Percentiles rank a stretch among this genome's conserved stretches.
These are phyloP conservation scores for Trissoscelio sp. DNA, from an alignment of 2,888 invertebrate species.

Conservation along the genomic window DNA sequence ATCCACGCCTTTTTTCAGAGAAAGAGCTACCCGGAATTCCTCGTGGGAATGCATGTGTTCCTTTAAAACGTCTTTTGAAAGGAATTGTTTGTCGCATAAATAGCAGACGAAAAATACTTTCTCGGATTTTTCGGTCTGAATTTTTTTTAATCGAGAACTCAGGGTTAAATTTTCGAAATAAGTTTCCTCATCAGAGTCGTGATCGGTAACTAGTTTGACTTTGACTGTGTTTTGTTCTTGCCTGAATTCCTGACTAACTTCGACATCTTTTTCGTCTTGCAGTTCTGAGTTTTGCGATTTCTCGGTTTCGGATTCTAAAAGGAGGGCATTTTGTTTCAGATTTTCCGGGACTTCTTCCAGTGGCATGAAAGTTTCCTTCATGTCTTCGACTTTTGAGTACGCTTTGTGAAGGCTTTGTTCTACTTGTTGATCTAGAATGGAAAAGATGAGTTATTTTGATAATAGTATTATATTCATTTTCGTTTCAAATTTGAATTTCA, in stretches of 20 bases:
- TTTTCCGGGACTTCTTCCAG: too few relatives aligned
- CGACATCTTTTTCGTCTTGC: constrained; percentile 47
- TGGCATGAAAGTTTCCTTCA: constrained; percentile 9
- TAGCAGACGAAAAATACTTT: constrained; percentile 80
- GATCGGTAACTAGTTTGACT: constrained; percentile 52
- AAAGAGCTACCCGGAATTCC: constrained; percentile 78
- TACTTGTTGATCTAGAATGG: constrained; percentile 28
- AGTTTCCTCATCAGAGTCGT: constrained; percentile 78
- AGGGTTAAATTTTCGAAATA: constrained; percentile 82
- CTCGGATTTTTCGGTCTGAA: constrained; percentile 75
- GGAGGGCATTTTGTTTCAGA: too few relatives aligned
- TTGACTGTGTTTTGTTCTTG: too few relatives aligned
- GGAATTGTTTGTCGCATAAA: constrained; percentile 80
- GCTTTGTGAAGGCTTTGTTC: constrained; percentile 37
- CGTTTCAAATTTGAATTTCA: too few relatives aligned
- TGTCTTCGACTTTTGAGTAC: constrained; percentile 44
- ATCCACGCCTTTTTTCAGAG: constrained; percentile 73
- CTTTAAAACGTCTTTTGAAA: constrained; percentile 79
- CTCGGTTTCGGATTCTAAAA: constrained; percentile 50
- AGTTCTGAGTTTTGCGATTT: background rate
- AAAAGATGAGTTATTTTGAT: background rate
- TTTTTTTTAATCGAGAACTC: constrained; percentile 78
- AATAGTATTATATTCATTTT: background rate
- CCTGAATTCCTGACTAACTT: background rate
- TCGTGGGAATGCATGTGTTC: constrained; percentile 82